phyloP scores from a whole-genome alignment of 2,113 vertebrate genomes.

The Bubo bubo region DNA sequence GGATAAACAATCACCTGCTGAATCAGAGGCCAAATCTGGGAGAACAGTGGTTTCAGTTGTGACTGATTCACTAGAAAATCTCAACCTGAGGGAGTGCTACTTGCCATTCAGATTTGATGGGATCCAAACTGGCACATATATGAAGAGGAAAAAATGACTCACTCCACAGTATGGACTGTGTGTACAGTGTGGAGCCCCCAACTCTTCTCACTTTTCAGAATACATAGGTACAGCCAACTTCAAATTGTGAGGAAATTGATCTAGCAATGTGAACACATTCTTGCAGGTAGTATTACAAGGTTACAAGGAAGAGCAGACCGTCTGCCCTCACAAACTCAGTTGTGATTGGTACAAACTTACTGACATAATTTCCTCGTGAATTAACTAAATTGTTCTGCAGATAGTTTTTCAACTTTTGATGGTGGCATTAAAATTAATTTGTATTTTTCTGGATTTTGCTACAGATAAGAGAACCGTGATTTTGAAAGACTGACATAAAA shows the following conservation, averaged over 20 bases:
- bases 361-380: background rate
- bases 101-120: background rate
- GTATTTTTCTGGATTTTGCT: background rate
- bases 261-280: background rate
- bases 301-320: background rate
- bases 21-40: background rate
- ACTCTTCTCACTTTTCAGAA: background rate
- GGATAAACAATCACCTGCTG: background rate
- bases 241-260: fast-evolving
- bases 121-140: background rate
- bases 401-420: background rate
- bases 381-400: background rate
- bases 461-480: background rate
- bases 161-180: background rate
- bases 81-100: background rate
- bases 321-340: background rate
- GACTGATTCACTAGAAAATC: background rate
- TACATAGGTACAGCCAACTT: background rate
- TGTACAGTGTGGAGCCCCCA: fast-evolving
- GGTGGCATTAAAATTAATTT: background rate
- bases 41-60: background rate
- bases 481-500: background rate
- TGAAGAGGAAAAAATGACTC: background rate
- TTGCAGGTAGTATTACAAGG: background rate
- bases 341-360: background rate